Percentiles rank a stretch among this genome's conserved stretches.
These are phyloP conservation scores for Dicaeum eximium DNA, from an alignment of 2,113 vertebrate species.

Conservation along the genomic window DNA sequence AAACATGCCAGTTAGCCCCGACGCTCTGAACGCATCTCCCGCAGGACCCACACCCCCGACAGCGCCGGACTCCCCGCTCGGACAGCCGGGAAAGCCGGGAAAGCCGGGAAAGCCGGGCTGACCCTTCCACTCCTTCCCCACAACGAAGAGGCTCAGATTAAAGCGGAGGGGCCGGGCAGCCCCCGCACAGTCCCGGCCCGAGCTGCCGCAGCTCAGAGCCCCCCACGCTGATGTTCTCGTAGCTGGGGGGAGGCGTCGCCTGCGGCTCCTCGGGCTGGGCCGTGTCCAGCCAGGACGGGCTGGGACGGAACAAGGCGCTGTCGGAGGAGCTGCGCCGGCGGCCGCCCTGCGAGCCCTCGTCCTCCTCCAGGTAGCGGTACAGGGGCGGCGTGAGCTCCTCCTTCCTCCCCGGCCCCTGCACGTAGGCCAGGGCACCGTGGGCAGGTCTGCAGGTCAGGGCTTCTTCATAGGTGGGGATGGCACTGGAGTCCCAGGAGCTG, in stretches of 20 bases:
- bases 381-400: background rate
- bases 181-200: background rate
- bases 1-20: background rate
- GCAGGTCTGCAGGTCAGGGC: slow-evolving; percentile 52
- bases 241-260: slow-evolving; percentile 65
- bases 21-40: rapidly evolving
- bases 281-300: background rate
- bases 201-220: background rate
- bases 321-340: background rate
- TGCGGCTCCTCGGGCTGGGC: background rate
- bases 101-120: background rate
- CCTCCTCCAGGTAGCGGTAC: slow-evolving; percentile 36
- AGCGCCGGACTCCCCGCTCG: rapidly evolving
- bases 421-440: background rate
- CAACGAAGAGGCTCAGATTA: background rate
- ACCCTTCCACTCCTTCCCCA: background rate
- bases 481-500: slow-evolving; percentile 22
- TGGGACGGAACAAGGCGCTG: slow-evolving; percentile 49
- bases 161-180: background rate
- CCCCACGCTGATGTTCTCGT: slow-evolving; percentile 38
- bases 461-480: slow-evolving; percentile 67
- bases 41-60: background rate
- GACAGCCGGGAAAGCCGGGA: background rate
- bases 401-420: background rate
- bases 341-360: background rate